phyloP scores from a whole-genome alignment of 2,113 vertebrate species.

The Fulmarus glacialis region DNA sequence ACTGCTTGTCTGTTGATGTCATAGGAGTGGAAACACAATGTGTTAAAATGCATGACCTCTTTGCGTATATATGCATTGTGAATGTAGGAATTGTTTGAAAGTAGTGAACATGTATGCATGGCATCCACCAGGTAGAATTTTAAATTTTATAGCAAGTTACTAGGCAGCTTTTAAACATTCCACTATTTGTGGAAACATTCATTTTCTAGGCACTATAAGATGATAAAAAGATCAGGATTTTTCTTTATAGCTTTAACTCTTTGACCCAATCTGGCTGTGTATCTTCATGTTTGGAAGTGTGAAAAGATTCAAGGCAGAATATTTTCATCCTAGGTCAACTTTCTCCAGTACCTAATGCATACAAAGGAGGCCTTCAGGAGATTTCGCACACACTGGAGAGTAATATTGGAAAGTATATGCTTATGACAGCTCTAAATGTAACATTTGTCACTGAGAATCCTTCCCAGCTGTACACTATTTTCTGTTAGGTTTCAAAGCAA shows the following conservation, averaged over 20 bases:
- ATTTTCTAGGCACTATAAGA: neutral
- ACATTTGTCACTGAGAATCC: neutral
- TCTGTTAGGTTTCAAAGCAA: neutral
- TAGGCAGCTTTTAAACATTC: neutral
- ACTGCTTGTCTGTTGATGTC: neutral
- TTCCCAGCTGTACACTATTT: neutral
- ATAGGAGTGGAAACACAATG: neutral
- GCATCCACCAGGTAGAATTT: neutral
- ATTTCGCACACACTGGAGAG: neutral
- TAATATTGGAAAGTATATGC: neutral
- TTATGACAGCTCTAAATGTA: neutral
- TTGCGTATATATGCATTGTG: fast-evolving
- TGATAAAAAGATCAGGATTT: neutral
- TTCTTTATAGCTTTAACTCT: neutral
- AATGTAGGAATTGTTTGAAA: neutral
- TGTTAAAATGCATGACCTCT: neutral
- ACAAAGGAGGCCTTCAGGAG: neutral
- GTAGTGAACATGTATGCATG: neutral
- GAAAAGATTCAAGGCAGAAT: neutral
- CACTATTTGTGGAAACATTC: neutral
- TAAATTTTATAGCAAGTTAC: neutral
- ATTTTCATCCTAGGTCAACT: neutral
- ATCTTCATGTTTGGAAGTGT: neutral
- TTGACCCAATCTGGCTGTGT: neutral
- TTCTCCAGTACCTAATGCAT: neutral